Evolutionary conservation across 92 coral and sea anemone genomes (phyloP), one percentile per base, ranked within the genome.

Genomic region (Blastomussa wellsi): DNA sequence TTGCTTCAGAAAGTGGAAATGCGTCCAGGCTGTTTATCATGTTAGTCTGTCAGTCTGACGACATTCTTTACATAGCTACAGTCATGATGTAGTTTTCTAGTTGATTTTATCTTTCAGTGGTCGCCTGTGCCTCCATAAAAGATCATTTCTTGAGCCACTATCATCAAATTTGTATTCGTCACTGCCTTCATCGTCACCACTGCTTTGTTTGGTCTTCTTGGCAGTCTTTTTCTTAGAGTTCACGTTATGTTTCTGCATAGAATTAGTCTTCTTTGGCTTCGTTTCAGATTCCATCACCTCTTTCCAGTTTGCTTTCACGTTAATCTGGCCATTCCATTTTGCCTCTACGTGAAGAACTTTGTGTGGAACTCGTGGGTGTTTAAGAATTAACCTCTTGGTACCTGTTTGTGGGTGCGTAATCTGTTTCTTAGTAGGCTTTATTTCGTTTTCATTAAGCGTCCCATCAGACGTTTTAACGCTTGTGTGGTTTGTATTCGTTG

Each of bases 61-160:
- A 20, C 44, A 1, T 20, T 66, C 62, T 78, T 38, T 66, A 67
- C 84, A 80, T 79, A 80, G 42, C 57, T 80, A 62, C 76, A 66
- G 22, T 19, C 32, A 31, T 26, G 47, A n/a, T 67, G 32, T 81
- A 44, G 4, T 29, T 0, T 80, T 65, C 53, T 44, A 71, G 26
- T 60, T 39, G 39, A 44, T 32, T 42, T 60, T 33, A 6, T 59
- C 73, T 74, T 88, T 84, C 17, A 67, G 74, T 51, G 79, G 29
- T 13, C 59, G 88, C 16, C 33, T 82, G 11, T 85, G 79, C 9
- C 71, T 76, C 86, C 90, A 86, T 13, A 93, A 62, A 6, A 93
- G 82, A 29, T 91, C 93, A 76, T 93, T 93, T 60, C 89, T 77
- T 6, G 97, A 87, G 41, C 95, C 97, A 51, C 79, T 76, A 41